Percentiles rank a stretch among this genome's conserved stretches.
Evolutionary conservation across 2,797 vertebrate species (phyloP).

Genomic region (Sebastes elongatus): DNA sequence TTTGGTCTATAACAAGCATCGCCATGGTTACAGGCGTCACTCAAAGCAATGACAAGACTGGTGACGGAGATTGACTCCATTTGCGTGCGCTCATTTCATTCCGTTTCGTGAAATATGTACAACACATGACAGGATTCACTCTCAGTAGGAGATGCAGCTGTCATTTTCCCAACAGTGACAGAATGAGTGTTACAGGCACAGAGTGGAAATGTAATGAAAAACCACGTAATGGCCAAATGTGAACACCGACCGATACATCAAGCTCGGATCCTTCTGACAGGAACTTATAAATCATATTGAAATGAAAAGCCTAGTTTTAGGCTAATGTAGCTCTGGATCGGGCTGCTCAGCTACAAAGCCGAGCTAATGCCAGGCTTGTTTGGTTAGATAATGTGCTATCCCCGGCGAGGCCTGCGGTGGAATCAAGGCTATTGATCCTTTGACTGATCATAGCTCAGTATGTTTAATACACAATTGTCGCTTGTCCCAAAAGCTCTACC

Average conservation of each 20-base stretch:
- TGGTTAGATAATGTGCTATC: slow-evolving; percentile 4
- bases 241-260: not conserved
- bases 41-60: not conserved
- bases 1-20: not conserved
- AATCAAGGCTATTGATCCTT: slow-evolving; percentile 24
- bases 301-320: not conserved
- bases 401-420: not conserved
- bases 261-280: not conserved
- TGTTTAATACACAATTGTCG: not conserved
- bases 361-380: not conserved
- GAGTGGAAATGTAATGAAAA: not conserved
- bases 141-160: not conserved
- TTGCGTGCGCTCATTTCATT: not conserved
- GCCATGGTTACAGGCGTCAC: not conserved
- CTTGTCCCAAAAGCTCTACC: not conserved
- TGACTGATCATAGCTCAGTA: not conserved
- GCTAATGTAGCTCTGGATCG: not conserved
- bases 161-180: not conserved
- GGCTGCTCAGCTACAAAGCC: not conserved
- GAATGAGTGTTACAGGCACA: not conserved
- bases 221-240: not conserved
- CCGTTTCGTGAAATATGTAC: not conserved
- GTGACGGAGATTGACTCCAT: not conserved
- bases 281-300: not conserved
- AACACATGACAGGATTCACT: not conserved